Base-by-base conservation (phyloP, 1,140 invertebrate species). In the Planococcus citri region DNA sequence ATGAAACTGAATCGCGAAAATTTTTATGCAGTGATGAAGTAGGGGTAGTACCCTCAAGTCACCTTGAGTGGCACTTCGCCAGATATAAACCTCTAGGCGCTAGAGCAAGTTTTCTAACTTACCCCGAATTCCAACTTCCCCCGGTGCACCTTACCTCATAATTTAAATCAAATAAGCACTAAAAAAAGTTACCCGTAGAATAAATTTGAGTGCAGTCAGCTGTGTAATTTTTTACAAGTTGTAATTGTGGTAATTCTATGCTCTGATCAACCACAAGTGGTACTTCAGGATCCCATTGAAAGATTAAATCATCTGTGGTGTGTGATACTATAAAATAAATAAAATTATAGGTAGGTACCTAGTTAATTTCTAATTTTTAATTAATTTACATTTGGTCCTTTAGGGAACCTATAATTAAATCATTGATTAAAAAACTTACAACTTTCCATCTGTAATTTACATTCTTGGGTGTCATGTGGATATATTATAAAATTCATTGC, bases 401-500 rank as follows among this genome's bases (percentile, higher is more conserved):
- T n/a, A n/a, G n/a, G n/a, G n/a, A n/a, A n/a, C n/a, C n/a, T n/a
- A n/a, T n/a, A n/a, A n/a, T n/a, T n/a, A n/a, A n/a, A n/a, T n/a
- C n/a, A n/a, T n/a, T n/a, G n/a, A n/a, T n/a, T n/a, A n/a, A n/a
- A 71, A 41, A 75, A 88, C 91, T 91, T 80, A 93, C 90, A 78
- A 77, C 91, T 93, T 78, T 94, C 91, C 89, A 94, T 94, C 80
- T 93, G 90, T 58, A 93, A 79, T 78, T 91, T 92, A 77, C 91
- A 94, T 77, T 92, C 90, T 79, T 94, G 91, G 0, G 90, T 92
- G 75, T 94, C 91, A 74, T 94, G 91, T 0, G 91, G 91, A 77
- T 94, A 94, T 70, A 92, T 90, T 74, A 91, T 85, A 79, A 93
- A 94, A 77, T 93, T 93, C 91, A 94, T 94, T 6, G 90, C 89